A percentile compares a stretch with the other conserved stretches of the same genome.
phyloP scores from a whole-genome alignment of 2,797 vertebrate genomes.

The Cottoperca gobio region DNA sequence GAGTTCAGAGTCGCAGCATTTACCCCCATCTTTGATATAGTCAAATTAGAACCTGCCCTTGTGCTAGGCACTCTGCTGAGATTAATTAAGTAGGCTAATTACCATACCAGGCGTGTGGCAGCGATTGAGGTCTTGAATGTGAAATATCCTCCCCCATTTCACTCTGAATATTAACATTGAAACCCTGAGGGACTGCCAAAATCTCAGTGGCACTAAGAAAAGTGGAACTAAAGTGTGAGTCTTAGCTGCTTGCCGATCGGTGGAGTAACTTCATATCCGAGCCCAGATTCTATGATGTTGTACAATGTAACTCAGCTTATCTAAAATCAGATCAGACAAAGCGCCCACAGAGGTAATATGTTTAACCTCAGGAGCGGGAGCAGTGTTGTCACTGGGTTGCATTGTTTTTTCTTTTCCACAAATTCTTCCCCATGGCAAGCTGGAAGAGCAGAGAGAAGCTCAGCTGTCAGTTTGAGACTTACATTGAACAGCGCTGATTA shows the following conservation, averaged over 20 bases:
- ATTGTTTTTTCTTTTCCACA: conserved; percentile 11
- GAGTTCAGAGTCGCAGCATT: conserved; percentile 58
- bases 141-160: conserved; percentile 81
- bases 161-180: conserved; percentile 83
- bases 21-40: conserved; percentile 69
- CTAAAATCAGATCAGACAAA: conserved; percentile 57
- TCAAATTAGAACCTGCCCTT: conserved; percentile 80
- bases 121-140: conserved; percentile 80
- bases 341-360: conserved; percentile 54
- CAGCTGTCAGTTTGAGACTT: conserved; percentile 31
- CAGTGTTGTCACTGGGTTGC: conserved; percentile 45
- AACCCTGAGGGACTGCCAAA: conserved; percentile 77
- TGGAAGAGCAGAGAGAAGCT: conserved; percentile 16
- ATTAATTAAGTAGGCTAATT: conserved; percentile 85
- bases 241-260: conserved; percentile 49
- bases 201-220: conserved; percentile 72
- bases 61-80: conserved; percentile 78
- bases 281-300: conserved; percentile 16
- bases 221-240: conserved; percentile 70
- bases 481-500: conserved; percentile 16
- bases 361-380: conserved; percentile 48
- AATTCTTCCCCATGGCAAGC: conserved; percentile 34
- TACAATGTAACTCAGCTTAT: conserved; percentile 37
- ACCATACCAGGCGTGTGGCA: conserved; percentile 80
- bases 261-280: conserved; percentile 49